Conservation (phyloP, 1,140 invertebrate genomes). For the Brachionus manjavacas region DNA sequence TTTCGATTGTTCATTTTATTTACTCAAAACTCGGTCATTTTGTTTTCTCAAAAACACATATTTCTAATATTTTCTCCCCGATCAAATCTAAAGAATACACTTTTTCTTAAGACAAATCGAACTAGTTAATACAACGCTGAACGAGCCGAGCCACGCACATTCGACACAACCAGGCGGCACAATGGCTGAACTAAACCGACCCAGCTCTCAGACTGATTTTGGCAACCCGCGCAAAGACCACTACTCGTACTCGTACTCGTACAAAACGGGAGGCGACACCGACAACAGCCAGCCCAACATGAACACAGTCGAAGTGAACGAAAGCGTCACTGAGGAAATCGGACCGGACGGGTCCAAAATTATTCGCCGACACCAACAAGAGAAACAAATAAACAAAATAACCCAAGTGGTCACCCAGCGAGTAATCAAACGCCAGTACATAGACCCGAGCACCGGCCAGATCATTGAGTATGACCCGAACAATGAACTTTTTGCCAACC, state of each 20-base stretch:
- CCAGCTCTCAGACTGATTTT: not conserved
- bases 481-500: conserved; percentile 38
- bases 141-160: not conserved
- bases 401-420: conserved; percentile 25
- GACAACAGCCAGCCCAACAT: not conserved
- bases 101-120: conserved; percentile 11
- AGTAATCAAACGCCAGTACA: conserved; percentile 2
- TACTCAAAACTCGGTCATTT: conserved; percentile 30
- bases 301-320: conserved; percentile 41
- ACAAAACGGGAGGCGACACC: not conserved
- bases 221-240: conserved; percentile 41
- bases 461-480: conserved; percentile 37
- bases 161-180: not conserved
- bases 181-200: conserved; percentile 16
- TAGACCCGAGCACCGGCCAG: conserved; percentile 24
- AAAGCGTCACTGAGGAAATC: conserved; percentile 39
- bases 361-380: conserved; percentile 36
- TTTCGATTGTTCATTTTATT: not conserved
- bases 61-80: not conserved
- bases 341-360: conserved; percentile 41
- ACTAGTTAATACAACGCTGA: not conserved
- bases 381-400: conserved; percentile 39
- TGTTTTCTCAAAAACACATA: not conserved
- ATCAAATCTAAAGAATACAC: not conserved
- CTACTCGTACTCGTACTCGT: conserved; percentile 36